A percentile compares a stretch with the other conserved stretches of the same genome.
Evolutionary conservation across 2,888 invertebrate genomes (phyloP).

Genomic region (Seira musarum): DNA sequence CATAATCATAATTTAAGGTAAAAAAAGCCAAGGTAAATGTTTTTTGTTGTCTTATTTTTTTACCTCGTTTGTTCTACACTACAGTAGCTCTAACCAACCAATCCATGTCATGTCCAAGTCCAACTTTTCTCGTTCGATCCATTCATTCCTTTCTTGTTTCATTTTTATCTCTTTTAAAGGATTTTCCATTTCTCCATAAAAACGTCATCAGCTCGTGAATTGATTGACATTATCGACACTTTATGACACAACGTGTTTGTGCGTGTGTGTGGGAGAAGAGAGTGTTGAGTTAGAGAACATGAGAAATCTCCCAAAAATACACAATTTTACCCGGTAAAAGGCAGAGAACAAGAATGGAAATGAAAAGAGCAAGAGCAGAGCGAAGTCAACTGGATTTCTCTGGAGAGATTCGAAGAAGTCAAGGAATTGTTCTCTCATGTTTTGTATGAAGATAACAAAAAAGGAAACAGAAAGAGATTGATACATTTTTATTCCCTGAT

Average conservation of each 20-base stretch:
- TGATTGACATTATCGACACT: constrained; percentile 66
- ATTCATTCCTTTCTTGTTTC: background rate
- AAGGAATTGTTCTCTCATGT: constrained; percentile 19
- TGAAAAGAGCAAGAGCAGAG: constrained; percentile 25
- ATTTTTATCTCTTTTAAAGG: constrained; percentile 28
- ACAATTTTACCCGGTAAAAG: too few relatives aligned
- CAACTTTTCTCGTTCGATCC: constrained; percentile 34
- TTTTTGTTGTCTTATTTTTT: too few relatives aligned
- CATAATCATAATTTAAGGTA: too few relatives aligned
- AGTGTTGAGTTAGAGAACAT: too few relatives aligned
- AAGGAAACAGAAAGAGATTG: constrained; percentile 32
- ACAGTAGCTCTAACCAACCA: too few relatives aligned
- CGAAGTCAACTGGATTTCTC: constrained; percentile 48
- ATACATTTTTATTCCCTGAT: constrained; percentile 30
- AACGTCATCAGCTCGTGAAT: constrained; percentile 63
- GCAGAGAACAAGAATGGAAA: too few relatives aligned
- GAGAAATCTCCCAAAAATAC: too few relatives aligned
- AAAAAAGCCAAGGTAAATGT: too few relatives aligned
- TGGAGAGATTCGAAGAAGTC: constrained; percentile 23
- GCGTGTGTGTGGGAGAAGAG: too few relatives aligned
- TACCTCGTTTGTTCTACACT: too few relatives aligned
- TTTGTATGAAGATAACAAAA: background rate
- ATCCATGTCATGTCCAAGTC: constrained; percentile 8
- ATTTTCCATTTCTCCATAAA: constrained; percentile 57
- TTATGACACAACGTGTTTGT: constrained; percentile 63